Evolutionary conservation across 2,888 invertebrate genomes (phyloP), one percentile per base, ranked within the genome.

Genomic region (Pandemis cinnamomeana): DNA sequence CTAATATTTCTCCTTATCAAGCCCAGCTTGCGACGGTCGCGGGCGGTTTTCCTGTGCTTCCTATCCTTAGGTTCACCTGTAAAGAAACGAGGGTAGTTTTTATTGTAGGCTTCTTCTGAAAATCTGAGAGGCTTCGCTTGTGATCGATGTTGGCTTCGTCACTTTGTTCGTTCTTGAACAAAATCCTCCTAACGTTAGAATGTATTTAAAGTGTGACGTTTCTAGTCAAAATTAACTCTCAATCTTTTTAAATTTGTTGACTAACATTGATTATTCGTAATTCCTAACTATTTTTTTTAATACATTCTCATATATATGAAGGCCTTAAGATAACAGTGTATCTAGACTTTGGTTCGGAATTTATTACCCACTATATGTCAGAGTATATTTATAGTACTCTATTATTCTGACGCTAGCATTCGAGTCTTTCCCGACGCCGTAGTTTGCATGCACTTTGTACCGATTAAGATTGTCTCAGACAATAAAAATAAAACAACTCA

Each of bases 11-110:
- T 72, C 62, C 76, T 66, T 10, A 75, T 70, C 44, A 70, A 51
- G 20, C 64, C 64, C 44, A 74, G 63, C 60, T 70, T 67, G 73
- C 61, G 60, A 6, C 73, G 73, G 11, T 66, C 66, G 11, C 15
- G 51, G 20, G 66, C 73, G 51, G 66, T 67, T 53, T 15, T 61
- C 70, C 51, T 53, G 53, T 70, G 53, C 66, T 60, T 44, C 61
- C 51, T 74, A 41, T 70, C 73, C 60, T 61, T 70, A 42, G 72
- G 53, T 58, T n/a, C 53, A 74, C 61, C 73, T 74, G 73, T 20
- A 74, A 74, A 74, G 66, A 74, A 71, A 71, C 53, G 68, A 72
- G 72, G 60, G 63, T 70, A 67, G 70, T 69, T 55, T 76, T 73
- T 71, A 75, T 66, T 69, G 63, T 41, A 70, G 67, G n/a, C 70